Percentiles rank a stretch among this genome's conserved stretches.
Evolutionary conservation across 2,113 vertebrate genomes (phyloP).

Genomic region (Vicugna pacos): DNA sequence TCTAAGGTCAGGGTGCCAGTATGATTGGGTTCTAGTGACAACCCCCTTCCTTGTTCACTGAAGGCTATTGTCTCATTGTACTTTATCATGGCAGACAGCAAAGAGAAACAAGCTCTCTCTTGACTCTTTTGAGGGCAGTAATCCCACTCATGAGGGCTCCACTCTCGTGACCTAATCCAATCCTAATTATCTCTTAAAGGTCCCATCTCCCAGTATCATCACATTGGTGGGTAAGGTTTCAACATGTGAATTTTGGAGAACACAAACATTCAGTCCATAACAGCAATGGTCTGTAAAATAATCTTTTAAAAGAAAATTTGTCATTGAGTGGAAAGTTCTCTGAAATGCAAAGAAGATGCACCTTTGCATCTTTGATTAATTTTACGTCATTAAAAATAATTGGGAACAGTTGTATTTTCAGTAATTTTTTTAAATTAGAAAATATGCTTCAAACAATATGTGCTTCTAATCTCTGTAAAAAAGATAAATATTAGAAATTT

Average conservation of each 20-base stretch:
- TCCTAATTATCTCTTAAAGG: neutral
- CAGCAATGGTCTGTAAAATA: neutral
- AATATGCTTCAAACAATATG: neutral
- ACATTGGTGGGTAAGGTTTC: neutral
- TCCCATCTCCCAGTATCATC: neutral
- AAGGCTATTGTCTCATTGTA: neutral
- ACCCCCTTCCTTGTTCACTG: neutral
- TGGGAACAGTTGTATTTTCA: neutral
- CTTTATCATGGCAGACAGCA: neutral
- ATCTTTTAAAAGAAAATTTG: neutral
- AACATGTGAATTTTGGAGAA: neutral
- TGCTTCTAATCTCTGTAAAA: neutral
- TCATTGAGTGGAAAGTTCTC: neutral
- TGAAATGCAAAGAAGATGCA: conserved; percentile 9
- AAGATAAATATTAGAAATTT: conserved; percentile 18
- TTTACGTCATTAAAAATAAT: neutral
- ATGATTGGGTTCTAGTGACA: neutral
- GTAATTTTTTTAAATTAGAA: conserved; percentile 22
- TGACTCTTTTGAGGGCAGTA: neutral
- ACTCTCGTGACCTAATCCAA: neutral
- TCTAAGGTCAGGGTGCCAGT: neutral
- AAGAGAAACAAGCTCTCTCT: neutral
- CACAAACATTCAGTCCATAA: neutral
- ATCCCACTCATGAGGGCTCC: neutral
- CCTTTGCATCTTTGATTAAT: conserved; percentile 3